These are phyloP conservation scores for Tretioscincus oriximinensis DNA, from an alignment of 2,113 vertebrate species.

Conservation along the genomic window DNA sequence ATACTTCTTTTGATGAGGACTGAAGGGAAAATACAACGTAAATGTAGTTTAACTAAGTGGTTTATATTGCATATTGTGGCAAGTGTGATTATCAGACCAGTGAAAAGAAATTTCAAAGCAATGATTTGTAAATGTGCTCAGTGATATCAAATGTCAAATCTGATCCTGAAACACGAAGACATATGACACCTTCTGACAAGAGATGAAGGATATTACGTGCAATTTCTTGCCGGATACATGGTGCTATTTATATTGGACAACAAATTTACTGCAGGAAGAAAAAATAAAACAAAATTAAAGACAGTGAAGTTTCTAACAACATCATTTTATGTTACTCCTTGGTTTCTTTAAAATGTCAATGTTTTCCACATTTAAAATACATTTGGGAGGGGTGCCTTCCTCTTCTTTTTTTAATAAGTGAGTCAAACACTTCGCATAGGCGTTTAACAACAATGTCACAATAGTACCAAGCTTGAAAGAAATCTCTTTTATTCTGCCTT, in stretches of 20 bases:
- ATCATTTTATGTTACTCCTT: slow-evolving; percentile 24
- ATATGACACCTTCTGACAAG: slow-evolving; percentile 50
- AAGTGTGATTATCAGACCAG: slow-evolving; percentile 22
- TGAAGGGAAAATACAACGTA: slow-evolving; percentile 30
- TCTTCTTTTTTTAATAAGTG: not conserved
- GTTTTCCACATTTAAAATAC: not conserved
- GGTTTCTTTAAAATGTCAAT: slow-evolving; percentile 12
- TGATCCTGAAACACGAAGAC: slow-evolving; percentile 49
- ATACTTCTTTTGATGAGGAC: too few species aligned
- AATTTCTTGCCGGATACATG: slow-evolving; percentile 61
- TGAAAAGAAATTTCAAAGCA: slow-evolving; percentile 49
- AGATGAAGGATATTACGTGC: slow-evolving; percentile 49
- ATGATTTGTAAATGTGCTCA: slow-evolving; percentile 40
- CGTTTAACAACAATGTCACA: not conserved
- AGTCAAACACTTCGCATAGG: not conserved
- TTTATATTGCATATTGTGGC: not conserved
- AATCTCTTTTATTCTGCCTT: not conserved
- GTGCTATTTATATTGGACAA: slow-evolving; percentile 54
- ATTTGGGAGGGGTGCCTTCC: not conserved
- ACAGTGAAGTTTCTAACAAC: slow-evolving; percentile 30
- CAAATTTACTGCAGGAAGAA: slow-evolving; percentile 46
- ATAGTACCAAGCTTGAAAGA: slow-evolving; percentile 4
- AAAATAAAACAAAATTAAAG: slow-evolving; percentile 50
- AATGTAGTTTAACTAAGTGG: slow-evolving; percentile 37
- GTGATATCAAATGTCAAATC: slow-evolving; percentile 42